Percentiles rank a stretch among this genome's conserved stretches.
phyloP scores from a whole-genome alignment of 2,888 invertebrate genomes.

The Lithophane leautieri region DNA sequence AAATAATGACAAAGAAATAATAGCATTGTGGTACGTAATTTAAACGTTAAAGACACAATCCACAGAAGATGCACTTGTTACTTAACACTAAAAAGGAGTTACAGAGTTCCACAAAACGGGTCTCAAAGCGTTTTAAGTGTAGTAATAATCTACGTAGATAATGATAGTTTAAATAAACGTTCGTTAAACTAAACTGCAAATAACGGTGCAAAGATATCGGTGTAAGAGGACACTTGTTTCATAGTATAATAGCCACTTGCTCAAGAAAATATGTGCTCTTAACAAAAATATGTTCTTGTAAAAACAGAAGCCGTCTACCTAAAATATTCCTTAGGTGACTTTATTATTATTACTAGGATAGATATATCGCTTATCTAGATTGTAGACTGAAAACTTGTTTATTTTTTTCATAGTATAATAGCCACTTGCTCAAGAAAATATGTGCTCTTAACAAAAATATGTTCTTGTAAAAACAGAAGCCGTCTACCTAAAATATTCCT shows the following conservation, averaged over 20 bases:
- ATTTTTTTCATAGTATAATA: constrained; percentile 24
- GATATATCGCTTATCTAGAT: neutral
- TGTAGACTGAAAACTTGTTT: constrained; percentile 28
- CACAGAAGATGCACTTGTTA: constrained; percentile 30
- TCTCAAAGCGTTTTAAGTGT: constrained; percentile 67
- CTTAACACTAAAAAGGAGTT: constrained; percentile 34
- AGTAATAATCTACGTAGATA: constrained; percentile 70
- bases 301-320: constrained; percentile 10
- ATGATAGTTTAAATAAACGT: constrained; percentile 52
- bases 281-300: constrained; percentile 21
- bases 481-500: neutral
- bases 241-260: constrained; percentile 34
- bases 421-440: constrained; percentile 25
- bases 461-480: constrained; percentile 23
- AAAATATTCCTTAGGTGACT: constrained; percentile 14
- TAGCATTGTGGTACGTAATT: neutral
- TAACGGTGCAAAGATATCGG: constrained; percentile 48
- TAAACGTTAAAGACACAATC: constrained; percentile 9
- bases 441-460: constrained; percentile 14
- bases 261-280: constrained; percentile 14
- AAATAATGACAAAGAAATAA: neutral
- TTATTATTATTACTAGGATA: constrained; percentile 12
- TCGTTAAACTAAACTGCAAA: constrained; percentile 54
- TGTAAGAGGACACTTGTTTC: constrained; percentile 63
- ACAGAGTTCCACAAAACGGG: constrained; percentile 15